Evolutionary conservation across 2,888 invertebrate genomes (phyloP).

Genomic region (Endotricha flammealis): DNA sequence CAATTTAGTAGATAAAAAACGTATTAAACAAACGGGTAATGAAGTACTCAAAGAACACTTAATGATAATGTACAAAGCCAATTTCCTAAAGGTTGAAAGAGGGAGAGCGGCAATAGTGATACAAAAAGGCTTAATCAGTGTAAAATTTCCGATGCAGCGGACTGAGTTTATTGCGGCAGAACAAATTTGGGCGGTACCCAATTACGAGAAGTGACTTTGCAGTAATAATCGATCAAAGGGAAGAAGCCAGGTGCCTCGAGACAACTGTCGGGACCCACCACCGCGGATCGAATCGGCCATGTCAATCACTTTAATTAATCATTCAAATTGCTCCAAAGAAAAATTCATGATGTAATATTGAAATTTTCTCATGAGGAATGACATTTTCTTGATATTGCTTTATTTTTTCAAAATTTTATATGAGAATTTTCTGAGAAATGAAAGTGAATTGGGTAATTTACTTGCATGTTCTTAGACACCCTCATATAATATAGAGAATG

Average conservation of each 20-base stretch:
- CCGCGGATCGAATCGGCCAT: constrained; percentile 60
- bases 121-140: constrained; percentile 43
- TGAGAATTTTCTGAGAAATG: no score
- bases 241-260: constrained; percentile 59
- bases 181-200: constrained; percentile 57
- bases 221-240: constrained; percentile 59
- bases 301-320: constrained; percentile 73
- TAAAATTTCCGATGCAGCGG: constrained; percentile 37
- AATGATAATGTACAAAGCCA: constrained; percentile 15
- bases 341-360: constrained; percentile 33
- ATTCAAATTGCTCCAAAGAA: constrained; percentile 48
- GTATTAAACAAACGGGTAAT: constrained; percentile 8
- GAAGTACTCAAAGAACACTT: constrained; percentile 12
- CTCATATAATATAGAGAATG: no score
- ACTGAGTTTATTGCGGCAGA: constrained; percentile 38
- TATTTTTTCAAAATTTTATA: no score
- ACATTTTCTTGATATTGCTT: no score
- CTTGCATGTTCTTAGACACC: no score
- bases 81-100: no score
- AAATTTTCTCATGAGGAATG: constrained; percentile 16
- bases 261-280: constrained; percentile 52
- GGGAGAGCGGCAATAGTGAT: constrained; percentile 24
- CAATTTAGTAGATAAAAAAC: constrained; percentile 21
- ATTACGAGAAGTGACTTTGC: constrained; percentile 71
- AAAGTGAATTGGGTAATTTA: no score